A percentile compares a stretch with the other conserved stretches of the same genome.
These are phyloP conservation scores for Pithys albifrons DNA, from an alignment of 2,113 vertebrate species.

Conservation along the genomic window DNA sequence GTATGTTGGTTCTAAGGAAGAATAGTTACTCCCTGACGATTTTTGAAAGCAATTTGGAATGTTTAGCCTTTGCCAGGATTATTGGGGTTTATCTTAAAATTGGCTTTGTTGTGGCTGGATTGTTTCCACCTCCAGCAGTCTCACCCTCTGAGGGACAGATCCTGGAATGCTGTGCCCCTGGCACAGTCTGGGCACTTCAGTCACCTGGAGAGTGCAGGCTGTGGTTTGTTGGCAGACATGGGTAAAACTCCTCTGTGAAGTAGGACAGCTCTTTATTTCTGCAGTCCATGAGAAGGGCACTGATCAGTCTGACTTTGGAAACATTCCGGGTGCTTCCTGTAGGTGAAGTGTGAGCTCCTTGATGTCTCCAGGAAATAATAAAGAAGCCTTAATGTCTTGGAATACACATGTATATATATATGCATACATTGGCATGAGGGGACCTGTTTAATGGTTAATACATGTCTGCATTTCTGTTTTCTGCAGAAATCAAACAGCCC, in stretches of 20 bases:
- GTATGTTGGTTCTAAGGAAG: not conserved
- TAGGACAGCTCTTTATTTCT: not conserved
- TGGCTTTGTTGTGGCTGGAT: not conserved
- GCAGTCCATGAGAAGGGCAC: not conserved
- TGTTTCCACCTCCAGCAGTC: not conserved
- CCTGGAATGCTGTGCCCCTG: not conserved
- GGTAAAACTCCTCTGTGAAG: not conserved
- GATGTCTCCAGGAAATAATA: not conserved
- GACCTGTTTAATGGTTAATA: not conserved
- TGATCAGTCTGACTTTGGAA: not conserved
- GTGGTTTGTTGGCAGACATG: not conserved
- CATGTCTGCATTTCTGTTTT: not conserved
- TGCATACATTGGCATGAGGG: not conserved
- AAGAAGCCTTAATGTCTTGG: not conserved
- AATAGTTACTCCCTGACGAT: not conserved
- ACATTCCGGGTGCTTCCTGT: not conserved
- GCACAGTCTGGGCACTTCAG: not conserved
- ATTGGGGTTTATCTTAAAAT: not conserved
- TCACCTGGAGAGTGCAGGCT: not conserved
- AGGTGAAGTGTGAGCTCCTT: not conserved
- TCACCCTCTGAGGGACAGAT: fast-evolving
- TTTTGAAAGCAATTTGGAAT: not conserved
- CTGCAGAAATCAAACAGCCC: not conserved
- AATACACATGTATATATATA: not conserved
- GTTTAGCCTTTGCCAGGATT: not conserved